A percentile compares a stretch with the other conserved stretches of the same genome.
Conservation (phyloP, 2,888 invertebrate species). For the Polylopha cassiicola region DNA sequence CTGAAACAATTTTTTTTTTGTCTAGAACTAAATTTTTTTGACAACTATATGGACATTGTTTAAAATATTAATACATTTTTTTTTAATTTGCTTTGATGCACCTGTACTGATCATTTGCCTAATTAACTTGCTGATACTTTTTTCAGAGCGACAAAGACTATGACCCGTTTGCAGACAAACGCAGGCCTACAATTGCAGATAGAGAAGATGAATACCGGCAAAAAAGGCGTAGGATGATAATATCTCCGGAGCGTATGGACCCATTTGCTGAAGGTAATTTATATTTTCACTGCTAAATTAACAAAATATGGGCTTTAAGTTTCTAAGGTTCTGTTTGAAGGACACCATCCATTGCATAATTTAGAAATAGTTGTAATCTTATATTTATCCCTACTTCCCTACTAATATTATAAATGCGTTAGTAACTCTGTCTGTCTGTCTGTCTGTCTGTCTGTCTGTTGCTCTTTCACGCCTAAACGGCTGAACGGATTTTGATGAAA, state of each 20-base stretch:
- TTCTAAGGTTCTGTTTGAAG: no score
- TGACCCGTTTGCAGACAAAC: slow-evolving; percentile 95
- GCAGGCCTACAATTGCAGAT: slow-evolving; percentile 94
- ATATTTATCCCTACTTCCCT: no score
- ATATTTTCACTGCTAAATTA: slow-evolving; percentile 5
- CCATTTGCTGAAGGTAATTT: slow-evolving; percentile 97
- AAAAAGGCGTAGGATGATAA: slow-evolving; percentile 90
- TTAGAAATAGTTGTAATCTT: slow-evolving; percentile 3
- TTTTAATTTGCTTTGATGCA: neutral
- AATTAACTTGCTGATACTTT: slow-evolving; percentile 10
- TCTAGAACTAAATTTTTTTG: no score
- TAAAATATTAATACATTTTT: neutral
- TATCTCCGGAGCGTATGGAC: slow-evolving; percentile 98
- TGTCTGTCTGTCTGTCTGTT: no score
- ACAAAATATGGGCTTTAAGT: no score
- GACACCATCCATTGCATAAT: no score
- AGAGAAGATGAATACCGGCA: slow-evolving; percentile 98
- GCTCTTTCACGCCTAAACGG: no score
- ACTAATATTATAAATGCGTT: neutral
- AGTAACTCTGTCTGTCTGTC: no score
- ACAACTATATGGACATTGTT: no score
- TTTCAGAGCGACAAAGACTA: slow-evolving; percentile 91
- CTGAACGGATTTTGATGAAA: no score
- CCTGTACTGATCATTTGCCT: no score
- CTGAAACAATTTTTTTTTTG: neutral